phyloP scores from a whole-genome alignment of 1,140 invertebrate genomes.

The Drosophila tristis region DNA sequence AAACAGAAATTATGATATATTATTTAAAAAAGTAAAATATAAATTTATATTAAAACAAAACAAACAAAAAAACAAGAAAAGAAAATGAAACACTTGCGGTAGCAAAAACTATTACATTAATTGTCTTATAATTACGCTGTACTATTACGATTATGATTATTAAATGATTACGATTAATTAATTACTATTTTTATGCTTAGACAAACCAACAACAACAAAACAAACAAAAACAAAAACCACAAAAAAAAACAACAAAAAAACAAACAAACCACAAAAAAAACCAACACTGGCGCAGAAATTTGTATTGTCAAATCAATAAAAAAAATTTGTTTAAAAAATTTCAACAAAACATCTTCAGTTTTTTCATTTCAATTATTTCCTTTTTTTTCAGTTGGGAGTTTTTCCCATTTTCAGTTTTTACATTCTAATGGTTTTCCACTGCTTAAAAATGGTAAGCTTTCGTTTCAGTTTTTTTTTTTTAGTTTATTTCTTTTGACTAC shows the following conservation, averaged over 20 bases:
- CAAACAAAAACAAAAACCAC: conserved; percentile 54
- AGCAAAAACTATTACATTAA: conserved; percentile 83
- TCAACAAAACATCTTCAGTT: conserved; percentile 55
- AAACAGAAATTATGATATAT: conserved; percentile 68
- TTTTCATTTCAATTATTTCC: conserved; percentile 42
- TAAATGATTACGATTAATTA: conserved; percentile 60
- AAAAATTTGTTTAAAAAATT: conserved; percentile 74
- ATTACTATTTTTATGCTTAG: conserved; percentile 76
- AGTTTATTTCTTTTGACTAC: conserved; percentile 17
- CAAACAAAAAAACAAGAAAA: conserved; percentile 32
- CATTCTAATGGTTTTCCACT: conserved; percentile 7
- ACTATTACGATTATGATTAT: conserved; percentile 79
- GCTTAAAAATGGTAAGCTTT: conserved; percentile 15
- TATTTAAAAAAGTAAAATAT: conserved; percentile 66
- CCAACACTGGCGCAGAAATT: conserved; percentile 71
- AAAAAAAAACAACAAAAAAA: conserved; percentile 32
- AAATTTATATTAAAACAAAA: conserved; percentile 55
- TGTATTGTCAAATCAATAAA: conserved; percentile 81
- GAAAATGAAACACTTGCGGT: conserved; percentile 66
- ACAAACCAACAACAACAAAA: conserved; percentile 61
- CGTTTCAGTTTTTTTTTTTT: conserved; percentile 22
- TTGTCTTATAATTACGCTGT: conserved; percentile 77
- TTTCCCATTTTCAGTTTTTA: conserved; percentile 39
- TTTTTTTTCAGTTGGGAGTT: conserved; percentile 41
- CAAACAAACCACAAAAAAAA: conserved; percentile 40